Base-by-base conservation (phyloP, 1,140 invertebrate species). In the Oedothorax gibbosus region DNA sequence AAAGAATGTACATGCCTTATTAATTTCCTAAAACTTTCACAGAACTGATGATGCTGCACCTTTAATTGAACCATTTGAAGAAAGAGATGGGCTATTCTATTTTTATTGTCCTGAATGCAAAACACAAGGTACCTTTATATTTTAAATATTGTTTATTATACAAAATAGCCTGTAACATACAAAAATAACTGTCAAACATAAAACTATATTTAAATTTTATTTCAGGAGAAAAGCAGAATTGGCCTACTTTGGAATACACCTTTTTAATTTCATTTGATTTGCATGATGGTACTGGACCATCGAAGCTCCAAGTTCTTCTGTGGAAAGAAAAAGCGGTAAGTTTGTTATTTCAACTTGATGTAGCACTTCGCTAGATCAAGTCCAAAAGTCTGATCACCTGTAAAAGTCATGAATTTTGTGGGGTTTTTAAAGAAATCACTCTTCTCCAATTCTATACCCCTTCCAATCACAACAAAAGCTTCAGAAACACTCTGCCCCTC, bases 241-340 rank as follows among this genome's bases (percentile, higher is more conserved):
- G 78, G 65, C 66, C 65, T 50, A 51, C 76, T 15, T 51, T 84
- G 20, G 72, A 76, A 68, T 84, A 84, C 51, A 68, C 72, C 49
- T 84, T 35, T 51, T 49, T 84, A 9, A 14, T 84, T 76, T 76
- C 73, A 49, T 60, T 84, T 49, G 20, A 62, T 12, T 50, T 84
- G 15, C 72, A 84, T 84, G 82, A 84, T 69, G 82, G 82, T 12
- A 60, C 82, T 68, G 72, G 72, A 50, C 54, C 82, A 56, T 54
- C 73, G 12, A 54, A 18, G 14, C 20, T 84, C 18, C 64, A 84
- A 84, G 71, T 53, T 51, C 56, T 56, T 60, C 57, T 84, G n/a
- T 84, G 71, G 71, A 20, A 54, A 18, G 60, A 84, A 76, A 75
- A 84, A 76, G 82, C 82, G n/a, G 82, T 84, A 68, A 76, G 82